Conservation (phyloP, 1,140 invertebrate genomes). For the Neoseiulus cucumeris region DNA sequence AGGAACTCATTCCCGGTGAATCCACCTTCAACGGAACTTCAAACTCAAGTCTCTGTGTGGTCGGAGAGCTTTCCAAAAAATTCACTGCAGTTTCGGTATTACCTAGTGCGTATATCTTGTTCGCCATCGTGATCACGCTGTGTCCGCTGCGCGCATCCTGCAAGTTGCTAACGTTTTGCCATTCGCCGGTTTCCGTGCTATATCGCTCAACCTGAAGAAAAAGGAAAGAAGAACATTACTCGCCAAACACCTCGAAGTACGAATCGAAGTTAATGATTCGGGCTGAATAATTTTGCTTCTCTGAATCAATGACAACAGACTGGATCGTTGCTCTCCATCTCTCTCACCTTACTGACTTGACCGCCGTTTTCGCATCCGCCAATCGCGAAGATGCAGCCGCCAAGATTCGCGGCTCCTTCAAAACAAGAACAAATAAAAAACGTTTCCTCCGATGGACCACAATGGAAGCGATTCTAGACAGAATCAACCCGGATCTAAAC, state of each 20-base stretch:
- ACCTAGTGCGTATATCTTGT: background rate
- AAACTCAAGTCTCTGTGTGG: background rate
- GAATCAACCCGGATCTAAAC: too few relatives aligned
- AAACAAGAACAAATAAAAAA: too few relatives aligned
- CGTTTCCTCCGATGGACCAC: too few relatives aligned
- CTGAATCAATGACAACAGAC: too few relatives aligned
- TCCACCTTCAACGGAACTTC: slow-evolving; percentile 25
- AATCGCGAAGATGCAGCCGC: background rate
- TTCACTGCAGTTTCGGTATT: slow-evolving; percentile 10
- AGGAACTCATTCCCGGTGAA: slow-evolving; percentile 32
- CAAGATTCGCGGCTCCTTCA: background rate
- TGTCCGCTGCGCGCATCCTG: background rate
- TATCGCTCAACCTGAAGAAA: background rate
- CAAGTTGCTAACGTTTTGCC: background rate
- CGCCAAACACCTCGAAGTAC: background rate
- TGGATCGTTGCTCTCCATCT: background rate
- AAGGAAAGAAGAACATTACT: background rate
- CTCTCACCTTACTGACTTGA: background rate
- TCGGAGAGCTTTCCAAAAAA: slow-evolving; percentile 1
- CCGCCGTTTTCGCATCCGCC: background rate
- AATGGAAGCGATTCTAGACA: too few relatives aligned
- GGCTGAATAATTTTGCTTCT: too few relatives aligned
- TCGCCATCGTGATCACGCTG: slow-evolving; percentile 7
- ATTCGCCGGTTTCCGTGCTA: background rate
- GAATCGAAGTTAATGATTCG: too few relatives aligned